Conservation (phyloP, 2,113 vertebrate species). For the Lepidothrix coronata region DNA sequence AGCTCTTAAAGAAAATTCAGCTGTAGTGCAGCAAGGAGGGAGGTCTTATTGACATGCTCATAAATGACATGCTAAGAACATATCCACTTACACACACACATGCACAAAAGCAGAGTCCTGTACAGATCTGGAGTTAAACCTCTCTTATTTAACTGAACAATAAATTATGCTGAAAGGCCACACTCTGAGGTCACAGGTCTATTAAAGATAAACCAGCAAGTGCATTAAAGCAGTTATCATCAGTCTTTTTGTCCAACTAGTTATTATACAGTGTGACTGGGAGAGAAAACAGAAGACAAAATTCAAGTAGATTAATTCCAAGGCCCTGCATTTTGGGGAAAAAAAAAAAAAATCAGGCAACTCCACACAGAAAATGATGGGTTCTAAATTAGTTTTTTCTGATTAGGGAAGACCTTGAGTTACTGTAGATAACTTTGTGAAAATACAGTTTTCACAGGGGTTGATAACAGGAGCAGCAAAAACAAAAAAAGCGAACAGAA, state of each 20-base stretch:
- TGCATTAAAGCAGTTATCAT: background rate
- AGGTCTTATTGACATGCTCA: background rate
- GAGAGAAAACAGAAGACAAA: background rate
- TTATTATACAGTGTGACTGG: background rate
- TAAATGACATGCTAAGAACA: background rate
- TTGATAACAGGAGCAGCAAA: background rate
- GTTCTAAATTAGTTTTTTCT: background rate
- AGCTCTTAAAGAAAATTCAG: background rate
- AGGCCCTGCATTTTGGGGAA: background rate
- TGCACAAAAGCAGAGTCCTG: background rate
- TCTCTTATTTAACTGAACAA: background rate
- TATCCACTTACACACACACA: rapidly evolving
- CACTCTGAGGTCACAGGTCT: background rate
- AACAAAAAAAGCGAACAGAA: background rate
- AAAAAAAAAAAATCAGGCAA: background rate
- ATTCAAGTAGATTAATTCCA: background rate
- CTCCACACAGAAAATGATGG: background rate
- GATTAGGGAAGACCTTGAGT: background rate
- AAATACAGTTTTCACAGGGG: background rate
- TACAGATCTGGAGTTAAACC: background rate
- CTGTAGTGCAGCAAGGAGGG: background rate
- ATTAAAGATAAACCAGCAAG: background rate
- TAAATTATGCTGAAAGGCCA: background rate
- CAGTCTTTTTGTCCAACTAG: background rate
- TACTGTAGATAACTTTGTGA: background rate